phyloP scores from a whole-genome alignment of 2,888 invertebrate genomes.

The Caenorhabditis panamensis region DNA sequence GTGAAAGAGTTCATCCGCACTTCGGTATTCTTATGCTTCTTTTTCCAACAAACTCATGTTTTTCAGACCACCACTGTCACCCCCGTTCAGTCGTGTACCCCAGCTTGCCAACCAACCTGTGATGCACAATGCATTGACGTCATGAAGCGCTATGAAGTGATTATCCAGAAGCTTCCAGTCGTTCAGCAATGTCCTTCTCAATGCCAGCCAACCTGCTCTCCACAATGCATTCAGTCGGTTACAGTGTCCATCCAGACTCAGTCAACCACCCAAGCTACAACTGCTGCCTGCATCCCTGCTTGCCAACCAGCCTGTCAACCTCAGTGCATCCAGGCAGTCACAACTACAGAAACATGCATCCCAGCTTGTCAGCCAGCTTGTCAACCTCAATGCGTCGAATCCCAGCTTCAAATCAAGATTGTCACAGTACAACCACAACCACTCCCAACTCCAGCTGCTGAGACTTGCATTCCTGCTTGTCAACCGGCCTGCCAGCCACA shows the following conservation, averaged over 20 bases:
- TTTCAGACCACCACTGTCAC: slow-evolving; percentile 44
- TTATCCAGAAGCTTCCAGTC: slow-evolving; percentile 46
- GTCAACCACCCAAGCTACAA: slow-evolving; percentile 33
- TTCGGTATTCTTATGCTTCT: slow-evolving; percentile 18
- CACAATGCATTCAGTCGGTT: slow-evolving; percentile 55
- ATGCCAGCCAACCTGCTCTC: slow-evolving; percentile 60
- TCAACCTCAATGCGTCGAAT: slow-evolving; percentile 50
- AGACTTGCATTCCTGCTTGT: slow-evolving; percentile 54
- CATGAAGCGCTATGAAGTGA: slow-evolving; percentile 59
- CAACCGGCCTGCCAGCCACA: slow-evolving; percentile 60
- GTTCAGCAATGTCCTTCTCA: slow-evolving; percentile 54
- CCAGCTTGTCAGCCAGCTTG: slow-evolving; percentile 51
- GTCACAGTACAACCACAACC: slow-evolving; percentile 38
- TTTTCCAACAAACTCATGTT: background rate
- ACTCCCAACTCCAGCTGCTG: slow-evolving; percentile 32
- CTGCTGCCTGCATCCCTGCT: slow-evolving; percentile 51
- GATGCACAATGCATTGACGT: slow-evolving; percentile 61
- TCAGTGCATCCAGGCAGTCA: slow-evolving; percentile 51
- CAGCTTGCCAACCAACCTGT: slow-evolving; percentile 61
- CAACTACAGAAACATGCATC: slow-evolving; percentile 42
- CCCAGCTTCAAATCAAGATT: slow-evolving; percentile 38
- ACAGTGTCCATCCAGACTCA: slow-evolving; percentile 48
- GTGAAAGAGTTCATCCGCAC: slow-evolving; percentile 57
- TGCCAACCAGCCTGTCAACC: slow-evolving; percentile 59
- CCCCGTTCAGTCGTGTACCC: slow-evolving; percentile 34